A percentile compares a stretch with the other conserved stretches of the same genome.
Evolutionary conservation across 2,113 vertebrate genomes (phyloP).

Genomic region (Lophochroa leadbeateri): DNA sequence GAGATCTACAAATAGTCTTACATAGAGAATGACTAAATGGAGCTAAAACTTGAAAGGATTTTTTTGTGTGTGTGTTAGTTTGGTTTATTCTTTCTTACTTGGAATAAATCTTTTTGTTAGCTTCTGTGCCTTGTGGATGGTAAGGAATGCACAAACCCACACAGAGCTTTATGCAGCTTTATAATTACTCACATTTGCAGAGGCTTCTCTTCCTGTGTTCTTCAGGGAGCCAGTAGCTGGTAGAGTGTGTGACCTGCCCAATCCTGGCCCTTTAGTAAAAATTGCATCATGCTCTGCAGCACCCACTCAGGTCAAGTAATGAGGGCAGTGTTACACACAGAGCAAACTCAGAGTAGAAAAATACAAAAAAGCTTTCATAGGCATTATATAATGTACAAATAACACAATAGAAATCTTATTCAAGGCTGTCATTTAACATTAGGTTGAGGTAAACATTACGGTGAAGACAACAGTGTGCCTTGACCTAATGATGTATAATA

Average conservation of each 20-base stretch:
- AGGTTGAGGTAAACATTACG: not conserved
- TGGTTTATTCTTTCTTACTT: not conserved
- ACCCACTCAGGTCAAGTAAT: not conserved
- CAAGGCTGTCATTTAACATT: not conserved
- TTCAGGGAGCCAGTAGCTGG: not conserved
- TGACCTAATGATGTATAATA: not conserved
- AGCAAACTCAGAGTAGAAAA: not conserved
- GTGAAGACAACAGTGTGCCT: not conserved
- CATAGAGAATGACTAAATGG: slow-evolving; percentile 34
- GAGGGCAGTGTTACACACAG: not conserved
- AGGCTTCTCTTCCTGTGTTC: not conserved
- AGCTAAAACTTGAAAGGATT: not conserved
- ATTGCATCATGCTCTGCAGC: not conserved
- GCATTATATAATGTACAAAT: not conserved
- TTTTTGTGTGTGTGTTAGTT: not conserved
- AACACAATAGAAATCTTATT: not conserved
- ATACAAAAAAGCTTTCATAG: not conserved
- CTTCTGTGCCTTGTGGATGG: not conserved
- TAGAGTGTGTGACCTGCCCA: not conserved
- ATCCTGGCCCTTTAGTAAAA: not conserved
- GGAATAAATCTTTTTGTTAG: not conserved
- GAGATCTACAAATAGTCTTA: slow-evolving; percentile 20
- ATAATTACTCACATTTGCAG: not conserved
- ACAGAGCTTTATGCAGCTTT: not conserved
- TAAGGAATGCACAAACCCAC: not conserved